Evolutionary conservation across 2,888 invertebrate genomes (phyloP).

Genomic region (Sicus ferrugineus): DNA sequence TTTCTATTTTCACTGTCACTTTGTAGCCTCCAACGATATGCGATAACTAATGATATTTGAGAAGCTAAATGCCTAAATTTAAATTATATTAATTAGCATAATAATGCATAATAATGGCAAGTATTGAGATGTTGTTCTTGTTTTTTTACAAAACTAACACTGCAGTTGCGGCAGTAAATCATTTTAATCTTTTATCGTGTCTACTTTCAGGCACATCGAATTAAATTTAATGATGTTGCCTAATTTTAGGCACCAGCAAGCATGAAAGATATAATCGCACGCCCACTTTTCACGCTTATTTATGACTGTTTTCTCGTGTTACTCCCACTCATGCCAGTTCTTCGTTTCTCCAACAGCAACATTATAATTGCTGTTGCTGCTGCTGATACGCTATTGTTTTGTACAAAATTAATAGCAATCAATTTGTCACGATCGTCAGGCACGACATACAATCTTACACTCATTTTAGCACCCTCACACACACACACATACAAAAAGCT

Average conservation of each 20-base stretch:
- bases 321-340: no score
- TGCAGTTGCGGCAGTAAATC: no score
- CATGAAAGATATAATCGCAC: no score
- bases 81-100: not conserved
- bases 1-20: not conserved
- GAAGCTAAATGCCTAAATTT: not conserved
- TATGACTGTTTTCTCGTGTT: no score
- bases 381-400: not conserved
- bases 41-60: not conserved
- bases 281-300: no score
- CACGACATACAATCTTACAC: not conserved
- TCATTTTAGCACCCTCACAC: not conserved
- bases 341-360: no score
- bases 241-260: no score
- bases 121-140: not conserved
- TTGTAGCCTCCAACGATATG: not conserved
- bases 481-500: not conserved
- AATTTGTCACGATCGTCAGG: slow-evolving; percentile 26
- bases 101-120: not conserved
- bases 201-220: not conserved
- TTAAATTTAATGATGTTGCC: not conserved
- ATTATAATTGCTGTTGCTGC: no score
- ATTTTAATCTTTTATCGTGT: no score
- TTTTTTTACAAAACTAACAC: no score
- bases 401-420: slow-evolving; percentile 28